Base-by-base conservation (phyloP, 2,113 vertebrate species). In the Xiphophorus maculatus region DNA sequence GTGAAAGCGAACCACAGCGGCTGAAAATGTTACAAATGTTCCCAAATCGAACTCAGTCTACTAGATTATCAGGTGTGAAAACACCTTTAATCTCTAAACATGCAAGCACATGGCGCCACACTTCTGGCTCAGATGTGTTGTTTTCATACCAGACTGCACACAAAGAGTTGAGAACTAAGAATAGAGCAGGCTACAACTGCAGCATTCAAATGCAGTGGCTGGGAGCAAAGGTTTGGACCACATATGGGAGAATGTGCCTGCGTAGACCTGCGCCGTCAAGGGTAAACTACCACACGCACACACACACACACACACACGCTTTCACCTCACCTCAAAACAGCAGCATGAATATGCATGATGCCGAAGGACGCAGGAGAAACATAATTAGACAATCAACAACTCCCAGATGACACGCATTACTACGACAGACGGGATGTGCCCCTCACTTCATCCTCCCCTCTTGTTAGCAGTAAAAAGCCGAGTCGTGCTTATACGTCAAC, bases 341-440 rank as follows among this genome's bases (percentile, higher is more conserved):
- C 87, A 76, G 68, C 91, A 94, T 94, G 87, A 94, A 94, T 95
- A 95, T 94, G 90, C 85, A 94, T 93, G 89, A 90, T 62, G 72
- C 86, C 51, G 82, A 92, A 90, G 90, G 91, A 90, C 87, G 90
- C 88, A 76, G 87, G 80, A 87, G 90, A 83, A 81, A 91, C 91
- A 91, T 93, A 91, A 93, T 93, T 92, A 93, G 88, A 88, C 90
- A 93, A 94, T 93, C 93, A 94, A 88, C 90, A 86, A 82, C 58
- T 91, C 92, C 90, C 89, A 69, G 71, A 42, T 82, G 90, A 89
- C 78, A 37, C 48, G 76, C 81, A 54, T 74, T 83, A 89, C 83
- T 87, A 88, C 65, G 58, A 90, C 83, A 77, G 81, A 73, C 82
- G 66, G 87, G 70, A 72, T 74, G 70, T 9, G 68, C 76, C 12